Evolutionary conservation across 2,113 vertebrate species (phyloP).

Genomic region (Tringa solitaria): DNA sequence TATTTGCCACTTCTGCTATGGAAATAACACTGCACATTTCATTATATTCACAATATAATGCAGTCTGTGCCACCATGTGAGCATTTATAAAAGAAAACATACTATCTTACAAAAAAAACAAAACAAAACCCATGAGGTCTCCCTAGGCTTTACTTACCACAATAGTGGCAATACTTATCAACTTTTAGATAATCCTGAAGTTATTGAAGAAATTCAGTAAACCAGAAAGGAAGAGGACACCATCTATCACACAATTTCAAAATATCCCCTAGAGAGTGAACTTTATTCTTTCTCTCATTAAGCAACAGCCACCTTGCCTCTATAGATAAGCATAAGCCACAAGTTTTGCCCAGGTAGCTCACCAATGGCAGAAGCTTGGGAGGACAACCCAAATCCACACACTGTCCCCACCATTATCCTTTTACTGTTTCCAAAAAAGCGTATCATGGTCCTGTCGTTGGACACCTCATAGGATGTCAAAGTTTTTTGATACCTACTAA

Average conservation of each 20-base stretch:
- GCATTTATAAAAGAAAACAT: not conserved
- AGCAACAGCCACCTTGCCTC: not conserved
- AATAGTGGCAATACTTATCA: not conserved
- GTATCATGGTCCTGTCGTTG: rapidly evolving
- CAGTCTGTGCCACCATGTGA: not conserved
- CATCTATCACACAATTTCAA: not conserved
- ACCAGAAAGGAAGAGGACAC: not conserved
- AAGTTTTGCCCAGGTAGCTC: not conserved
- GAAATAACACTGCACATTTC: not conserved
- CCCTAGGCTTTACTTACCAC: not conserved
- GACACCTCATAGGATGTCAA: not conserved
- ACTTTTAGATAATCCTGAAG: not conserved
- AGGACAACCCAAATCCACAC: not conserved
- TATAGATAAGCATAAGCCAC: not conserved
- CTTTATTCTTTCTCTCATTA: not conserved
- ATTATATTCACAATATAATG: not conserved
- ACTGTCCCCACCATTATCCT: not conserved
- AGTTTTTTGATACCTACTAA: no score
- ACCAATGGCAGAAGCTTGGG: not conserved
- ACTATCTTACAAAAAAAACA: not conserved
- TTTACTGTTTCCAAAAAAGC: not conserved
- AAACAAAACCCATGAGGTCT: no score
- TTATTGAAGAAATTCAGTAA: not conserved
- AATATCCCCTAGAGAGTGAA: not conserved
- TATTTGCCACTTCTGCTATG: not conserved